Percentiles rank a stretch among this genome's conserved stretches.
These are phyloP conservation scores for Mythimna vitellina DNA, from an alignment of 2,888 invertebrate genomes.

Conservation along the genomic window DNA sequence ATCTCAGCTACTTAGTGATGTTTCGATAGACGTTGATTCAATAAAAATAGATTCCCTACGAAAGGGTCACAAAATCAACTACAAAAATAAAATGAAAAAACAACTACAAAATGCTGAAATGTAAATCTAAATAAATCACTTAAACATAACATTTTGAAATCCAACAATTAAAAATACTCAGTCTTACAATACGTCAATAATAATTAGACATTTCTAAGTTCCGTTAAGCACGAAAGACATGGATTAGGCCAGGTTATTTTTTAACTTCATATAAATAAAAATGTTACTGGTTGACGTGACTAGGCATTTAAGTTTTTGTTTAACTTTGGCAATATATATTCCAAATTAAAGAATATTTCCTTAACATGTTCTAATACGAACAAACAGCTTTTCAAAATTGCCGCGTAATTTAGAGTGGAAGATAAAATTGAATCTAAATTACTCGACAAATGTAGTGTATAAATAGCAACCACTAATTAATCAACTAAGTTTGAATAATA, in stretches of 20 bases:
- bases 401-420: not conserved
- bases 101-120: constrained; percentile 65
- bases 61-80: constrained; percentile 20
- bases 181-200: constrained; percentile 70
- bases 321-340: constrained; percentile 55
- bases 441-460: constrained; percentile 7
- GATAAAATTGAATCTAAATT: constrained; percentile 3
- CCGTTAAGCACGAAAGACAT: constrained; percentile 53
- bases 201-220: constrained; percentile 54
- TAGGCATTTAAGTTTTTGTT: constrained; percentile 60
- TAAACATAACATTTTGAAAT: constrained; percentile 54
- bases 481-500: not conserved
- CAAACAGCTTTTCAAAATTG: not conserved
- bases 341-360: constrained; percentile 22
- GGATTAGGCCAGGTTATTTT: constrained; percentile 43
- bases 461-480: constrained; percentile 35
- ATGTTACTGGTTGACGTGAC: constrained; percentile 66
- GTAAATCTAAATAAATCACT: constrained; percentile 60
- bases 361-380: not conserved
- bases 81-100: constrained; percentile 46
- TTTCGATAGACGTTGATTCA: constrained; percentile 14
- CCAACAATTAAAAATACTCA: constrained; percentile 69
- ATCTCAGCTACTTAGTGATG: constrained; percentile 18
- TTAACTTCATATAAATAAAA: constrained; percentile 26
- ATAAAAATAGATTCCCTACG: constrained; percentile 6